Conservation (phyloP, 2,888 invertebrate genomes). For the Oligia strigilis region DNA sequence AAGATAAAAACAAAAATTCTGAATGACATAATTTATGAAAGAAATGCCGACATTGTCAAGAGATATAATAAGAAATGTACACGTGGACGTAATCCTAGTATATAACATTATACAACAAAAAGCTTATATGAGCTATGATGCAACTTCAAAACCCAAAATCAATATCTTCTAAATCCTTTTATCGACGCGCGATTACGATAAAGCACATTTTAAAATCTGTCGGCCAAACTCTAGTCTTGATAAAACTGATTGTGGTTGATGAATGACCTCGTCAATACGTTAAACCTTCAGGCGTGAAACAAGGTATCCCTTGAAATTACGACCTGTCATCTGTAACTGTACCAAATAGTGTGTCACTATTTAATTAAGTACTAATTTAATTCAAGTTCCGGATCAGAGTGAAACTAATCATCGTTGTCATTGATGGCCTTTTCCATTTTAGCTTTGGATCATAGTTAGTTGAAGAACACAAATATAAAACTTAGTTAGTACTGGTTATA, state of each 20-base stretch:
- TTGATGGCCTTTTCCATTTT: conserved; percentile 22
- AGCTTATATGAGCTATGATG: conserved; percentile 19
- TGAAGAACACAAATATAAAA: background rate
- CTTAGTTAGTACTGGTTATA: background rate
- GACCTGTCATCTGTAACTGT: conserved; percentile 40
- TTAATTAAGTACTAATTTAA: conserved; percentile 23
- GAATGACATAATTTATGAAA: conserved; percentile 28
- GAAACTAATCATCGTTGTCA: conserved; percentile 25
- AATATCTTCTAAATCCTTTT: conserved; percentile 71
- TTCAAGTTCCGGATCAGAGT: conserved; percentile 19
- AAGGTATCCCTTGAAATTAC: conserved; percentile 35
- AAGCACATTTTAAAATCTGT: conserved; percentile 72
- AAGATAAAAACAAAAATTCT: conserved; percentile 24
- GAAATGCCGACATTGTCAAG: conserved; percentile 36
- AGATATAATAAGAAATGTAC: conserved; percentile 33
- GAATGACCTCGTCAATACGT: conserved; percentile 68
- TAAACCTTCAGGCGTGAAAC: conserved; percentile 29
- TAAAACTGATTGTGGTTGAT: conserved; percentile 74
- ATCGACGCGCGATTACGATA: conserved; percentile 72
- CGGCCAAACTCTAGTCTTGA: conserved; percentile 71
- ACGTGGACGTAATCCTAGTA: conserved; percentile 13
- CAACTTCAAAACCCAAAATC: conserved; percentile 54
- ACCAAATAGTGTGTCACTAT: conserved; percentile 32
- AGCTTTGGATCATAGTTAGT: background rate
- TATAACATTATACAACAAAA: conserved; percentile 9